A percentile compares a stretch with the other conserved stretches of the same genome.
Conservation (phyloP, 2,113 vertebrate species). For the Myrmecobius fasciatus region DNA sequence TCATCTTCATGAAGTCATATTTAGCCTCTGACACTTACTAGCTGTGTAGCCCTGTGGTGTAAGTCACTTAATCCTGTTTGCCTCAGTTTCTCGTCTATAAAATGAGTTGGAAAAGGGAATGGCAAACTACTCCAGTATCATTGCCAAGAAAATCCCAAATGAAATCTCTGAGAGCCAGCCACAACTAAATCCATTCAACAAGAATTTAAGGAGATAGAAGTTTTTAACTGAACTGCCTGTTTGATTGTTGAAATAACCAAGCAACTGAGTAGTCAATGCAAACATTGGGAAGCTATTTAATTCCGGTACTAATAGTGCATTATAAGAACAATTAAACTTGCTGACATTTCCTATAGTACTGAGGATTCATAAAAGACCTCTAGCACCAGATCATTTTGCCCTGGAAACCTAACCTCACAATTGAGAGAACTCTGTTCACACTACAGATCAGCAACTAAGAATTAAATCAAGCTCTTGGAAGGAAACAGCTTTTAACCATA, state of each 20-base stretch:
- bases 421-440: slow-evolving; percentile 1
- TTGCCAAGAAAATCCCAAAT: not conserved
- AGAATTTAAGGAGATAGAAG: slow-evolving; percentile 35
- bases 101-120: not conserved
- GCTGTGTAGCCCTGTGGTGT: not conserved
- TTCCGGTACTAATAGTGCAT: slow-evolving; percentile 77
- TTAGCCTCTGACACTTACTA: not conserved
- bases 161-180: no score
- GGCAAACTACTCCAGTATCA: not conserved
- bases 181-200: not conserved
- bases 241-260: slow-evolving; percentile 65
- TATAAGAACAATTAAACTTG: slow-evolving; percentile 82
- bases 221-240: slow-evolving; percentile 79
- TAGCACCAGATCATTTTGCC: slow-evolving; percentile 28
- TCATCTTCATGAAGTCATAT: not conserved
- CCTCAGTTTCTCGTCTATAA: not conserved
- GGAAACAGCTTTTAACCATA: accelerated
- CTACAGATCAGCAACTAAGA: not conserved
- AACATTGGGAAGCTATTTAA: slow-evolving; percentile 77
- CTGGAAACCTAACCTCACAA: slow-evolving; percentile 17
- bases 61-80: not conserved
- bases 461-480: not conserved
- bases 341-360: slow-evolving; percentile 72
- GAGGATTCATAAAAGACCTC: slow-evolving; percentile 67
- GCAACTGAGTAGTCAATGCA: slow-evolving; percentile 74